phyloP scores from a whole-genome alignment of 1,140 invertebrate genomes.

The Anastrepha ludens region DNA sequence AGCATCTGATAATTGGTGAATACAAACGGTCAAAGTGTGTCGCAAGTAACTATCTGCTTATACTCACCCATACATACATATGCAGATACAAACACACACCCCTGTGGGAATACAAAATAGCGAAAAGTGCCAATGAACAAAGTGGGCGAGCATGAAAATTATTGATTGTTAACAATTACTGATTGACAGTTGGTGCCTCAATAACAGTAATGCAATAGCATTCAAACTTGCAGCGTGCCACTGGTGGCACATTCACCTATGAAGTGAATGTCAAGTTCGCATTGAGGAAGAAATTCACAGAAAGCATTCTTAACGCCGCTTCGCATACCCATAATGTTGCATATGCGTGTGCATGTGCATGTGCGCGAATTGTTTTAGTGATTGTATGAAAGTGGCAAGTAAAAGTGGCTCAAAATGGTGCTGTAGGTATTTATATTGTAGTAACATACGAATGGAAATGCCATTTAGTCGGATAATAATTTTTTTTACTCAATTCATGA shows the following conservation, averaged over 20 bases:
- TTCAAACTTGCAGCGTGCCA: not conserved
- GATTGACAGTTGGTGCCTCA: not conserved
- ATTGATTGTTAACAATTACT: not conserved
- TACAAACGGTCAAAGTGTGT: not conserved
- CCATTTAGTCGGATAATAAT: not conserved
- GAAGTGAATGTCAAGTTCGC: constrained; percentile 44
- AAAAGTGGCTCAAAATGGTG: constrained; percentile 33
- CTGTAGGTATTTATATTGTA: not conserved
- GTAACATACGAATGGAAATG: not conserved
- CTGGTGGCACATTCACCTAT: not conserved
- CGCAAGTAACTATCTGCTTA: too few relatives aligned
- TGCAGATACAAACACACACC: too few relatives aligned
- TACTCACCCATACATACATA: too few relatives aligned
- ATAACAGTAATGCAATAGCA: not conserved
- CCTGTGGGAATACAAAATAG: not conserved
- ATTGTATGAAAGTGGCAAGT: not conserved
- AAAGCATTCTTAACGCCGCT: not conserved
- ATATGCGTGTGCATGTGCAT: not conserved
- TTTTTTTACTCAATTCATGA: not conserved
- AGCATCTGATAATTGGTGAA: constrained; percentile 16
- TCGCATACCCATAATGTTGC: not conserved
- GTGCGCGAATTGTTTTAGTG: not conserved
- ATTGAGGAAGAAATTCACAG: not conserved
- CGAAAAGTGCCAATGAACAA: too few relatives aligned
- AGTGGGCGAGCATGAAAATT: constrained; percentile 7